phyloP scores from a whole-genome alignment of 2,888 invertebrate genomes.

The Zele albiditarsus region DNA sequence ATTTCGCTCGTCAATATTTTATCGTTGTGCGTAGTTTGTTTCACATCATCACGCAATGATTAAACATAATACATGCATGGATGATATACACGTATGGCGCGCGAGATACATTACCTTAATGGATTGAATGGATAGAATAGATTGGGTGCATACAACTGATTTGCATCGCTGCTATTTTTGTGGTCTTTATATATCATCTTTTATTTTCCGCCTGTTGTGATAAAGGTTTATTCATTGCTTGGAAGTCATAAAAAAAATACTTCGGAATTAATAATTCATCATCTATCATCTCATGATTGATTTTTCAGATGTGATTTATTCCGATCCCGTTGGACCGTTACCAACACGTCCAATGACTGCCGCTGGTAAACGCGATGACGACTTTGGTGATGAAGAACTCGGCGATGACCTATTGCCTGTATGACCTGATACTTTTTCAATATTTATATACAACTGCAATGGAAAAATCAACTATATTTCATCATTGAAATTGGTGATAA shows the following conservation, averaged over 20 bases:
- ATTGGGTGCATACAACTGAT: constrained; percentile 59
- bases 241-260: constrained; percentile 6
- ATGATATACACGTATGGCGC: constrained; percentile 59
- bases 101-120: constrained; percentile 59
- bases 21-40: constrained; percentile 9
- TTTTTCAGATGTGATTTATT: constrained; percentile 74
- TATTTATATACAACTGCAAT: neutral
- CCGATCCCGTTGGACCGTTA: constrained; percentile 76
- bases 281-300: constrained; percentile 4
- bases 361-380: constrained; percentile 77
- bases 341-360: constrained; percentile 76
- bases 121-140: constrained; percentile 65
- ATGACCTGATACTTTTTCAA: constrained; percentile 65
- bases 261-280: constrained; percentile 14
- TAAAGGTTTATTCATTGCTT: too few species aligned
- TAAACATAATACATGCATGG: constrained; percentile 54
- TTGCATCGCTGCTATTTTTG: constrained; percentile 57
- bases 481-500: constrained; percentile 14
- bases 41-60: constrained; percentile 47
- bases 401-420: constrained; percentile 84
- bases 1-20: neutral
- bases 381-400: constrained; percentile 83
- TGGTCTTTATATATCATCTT: constrained; percentile 50
- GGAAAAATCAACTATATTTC: neutral
- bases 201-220: constrained; percentile 36